Evolutionary conservation across 2,888 invertebrate species (phyloP).

Genomic region (Clostera curtula): DNA sequence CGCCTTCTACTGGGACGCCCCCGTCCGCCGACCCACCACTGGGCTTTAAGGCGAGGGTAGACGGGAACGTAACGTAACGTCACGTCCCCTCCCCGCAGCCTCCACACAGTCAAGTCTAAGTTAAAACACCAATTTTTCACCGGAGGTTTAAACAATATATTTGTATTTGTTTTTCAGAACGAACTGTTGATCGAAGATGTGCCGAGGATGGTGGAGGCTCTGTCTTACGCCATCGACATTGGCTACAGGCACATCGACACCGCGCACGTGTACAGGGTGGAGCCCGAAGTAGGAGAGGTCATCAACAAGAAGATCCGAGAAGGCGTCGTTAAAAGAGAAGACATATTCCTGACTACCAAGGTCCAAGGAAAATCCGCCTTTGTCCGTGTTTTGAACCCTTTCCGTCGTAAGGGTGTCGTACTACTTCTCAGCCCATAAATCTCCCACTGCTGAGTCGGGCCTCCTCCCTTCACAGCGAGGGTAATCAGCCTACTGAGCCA

Average conservation of each 20-base stretch:
- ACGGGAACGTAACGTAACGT: too few species aligned
- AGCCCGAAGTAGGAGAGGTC: conserved; percentile 80
- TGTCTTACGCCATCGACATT: conserved; percentile 82
- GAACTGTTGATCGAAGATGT: conserved; percentile 28
- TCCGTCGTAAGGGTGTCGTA: conserved; percentile 35
- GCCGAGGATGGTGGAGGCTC: conserved; percentile 61
- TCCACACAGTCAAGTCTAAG: too few species aligned
- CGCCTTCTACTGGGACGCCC: too few species aligned
- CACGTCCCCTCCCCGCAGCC: too few species aligned
- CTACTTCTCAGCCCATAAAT: too few species aligned
- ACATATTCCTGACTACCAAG: conserved; percentile 82
- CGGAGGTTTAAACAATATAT: neutral
- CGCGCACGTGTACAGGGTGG: conserved; percentile 81
- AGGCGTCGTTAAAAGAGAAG: conserved; percentile 80
- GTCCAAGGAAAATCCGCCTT: conserved; percentile 25
- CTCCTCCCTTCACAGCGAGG: too few species aligned
- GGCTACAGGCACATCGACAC: conserved; percentile 88
- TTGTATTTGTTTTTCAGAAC: conserved; percentile 26
- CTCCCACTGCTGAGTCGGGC: too few species aligned
- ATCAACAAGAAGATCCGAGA: conserved; percentile 77
- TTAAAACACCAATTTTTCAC: too few species aligned
- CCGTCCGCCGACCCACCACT: too few species aligned
- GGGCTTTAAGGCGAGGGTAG: too few species aligned
- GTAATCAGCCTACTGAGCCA: too few species aligned
- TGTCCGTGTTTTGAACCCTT: neutral